Base-by-base conservation (phyloP, 2,888 invertebrate species). In the Xanthorhoe spadicearia region DNA sequence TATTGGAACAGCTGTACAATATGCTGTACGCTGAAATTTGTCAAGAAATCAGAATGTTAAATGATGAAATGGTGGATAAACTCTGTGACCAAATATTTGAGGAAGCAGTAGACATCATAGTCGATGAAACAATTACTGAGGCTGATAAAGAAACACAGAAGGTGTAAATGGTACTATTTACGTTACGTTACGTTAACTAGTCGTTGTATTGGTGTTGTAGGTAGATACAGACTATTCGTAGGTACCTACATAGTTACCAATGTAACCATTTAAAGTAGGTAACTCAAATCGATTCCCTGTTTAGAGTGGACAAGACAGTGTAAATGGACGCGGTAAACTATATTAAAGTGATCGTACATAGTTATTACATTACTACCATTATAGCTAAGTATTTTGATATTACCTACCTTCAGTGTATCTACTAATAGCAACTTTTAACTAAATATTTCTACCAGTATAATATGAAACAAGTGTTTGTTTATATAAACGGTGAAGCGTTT, bases 21-120 rank as follows among this genome's bases (percentile, higher is more conserved):
- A 43, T 50, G 28, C 1, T 62, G n/a, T 56, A 62, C 43, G 23
- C 38, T 50, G 50, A 56, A 38, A 62, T 62, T 43, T 43, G 50
- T 43, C 56, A 56, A 3, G 56, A 62, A 38, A 54, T 61, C 35
- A 49, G 49, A 8, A 35, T 49, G 54, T 18, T 61, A 17, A 49
- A 54, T 35, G 48, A 61, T 10, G 35, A 54, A 46, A 54, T 54
- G 61, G 54, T 35, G 4, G 61, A 55, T 5, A 48, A 55, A 18
- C 35, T 54, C n/a, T 54, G 61, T 49, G 61, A 61, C 18, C 49
- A 54, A 49, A 48, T 53, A 17, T 28, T 61, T 8, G 61, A 48
- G 4, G 54, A 55, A 48, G 49, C 49, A 15, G 56, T 56, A 15
- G 51, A 56, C 2, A 17, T 43, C 1, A 56, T 38, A 43, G 49